Base-by-base conservation (phyloP, 2,888 invertebrate species). In the Caradrina clavipalpis region DNA sequence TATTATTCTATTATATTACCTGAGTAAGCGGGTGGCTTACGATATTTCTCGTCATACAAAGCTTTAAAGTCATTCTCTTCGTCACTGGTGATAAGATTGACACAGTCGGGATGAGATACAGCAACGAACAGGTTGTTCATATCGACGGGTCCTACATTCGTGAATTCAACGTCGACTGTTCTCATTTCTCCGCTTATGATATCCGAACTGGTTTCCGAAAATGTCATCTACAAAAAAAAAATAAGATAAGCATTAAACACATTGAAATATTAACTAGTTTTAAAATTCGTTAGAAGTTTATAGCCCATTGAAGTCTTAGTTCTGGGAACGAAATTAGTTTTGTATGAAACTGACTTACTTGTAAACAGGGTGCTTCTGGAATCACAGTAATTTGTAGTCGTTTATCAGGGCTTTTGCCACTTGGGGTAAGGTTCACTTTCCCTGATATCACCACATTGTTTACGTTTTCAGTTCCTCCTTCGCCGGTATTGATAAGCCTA, bases 351-450 rank as follows among this genome's bases (percentile, higher is more conserved):
- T 26, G 0, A 70, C 73, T 88, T 92, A 98, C 98, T 96, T 98
- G 97, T 86, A 99, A 95, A 86, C 98, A 97, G 0, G 99, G 98
- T 75, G 98, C 97, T 79, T 97, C 97, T 17, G 98, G 97, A 56
- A 98, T 97, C 61, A 99, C 97, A 76, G 97, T 97, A 67, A 99
- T 97, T 80, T 97, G 96, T 63, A 99, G 95, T 77, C 98, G 96
- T 81, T 97, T 97, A 89, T 98, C 98, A 19, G 94, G 92, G 11
- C 95, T 96, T 84, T 97, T 97, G 21, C 96, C 92, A 77, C 96
- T 87, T 50, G 88, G 80, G 2, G 86, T 71, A 89, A 83, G 96
- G 95, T 76, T 97, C 95, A 97, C 95, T 90, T 97, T 97, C 8
- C 97, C 97, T 61, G 94, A 92, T 73, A 97, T 96, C 55, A 92